Conservation (phyloP, 2,888 invertebrate genomes). For the Amiota communis region DNA sequence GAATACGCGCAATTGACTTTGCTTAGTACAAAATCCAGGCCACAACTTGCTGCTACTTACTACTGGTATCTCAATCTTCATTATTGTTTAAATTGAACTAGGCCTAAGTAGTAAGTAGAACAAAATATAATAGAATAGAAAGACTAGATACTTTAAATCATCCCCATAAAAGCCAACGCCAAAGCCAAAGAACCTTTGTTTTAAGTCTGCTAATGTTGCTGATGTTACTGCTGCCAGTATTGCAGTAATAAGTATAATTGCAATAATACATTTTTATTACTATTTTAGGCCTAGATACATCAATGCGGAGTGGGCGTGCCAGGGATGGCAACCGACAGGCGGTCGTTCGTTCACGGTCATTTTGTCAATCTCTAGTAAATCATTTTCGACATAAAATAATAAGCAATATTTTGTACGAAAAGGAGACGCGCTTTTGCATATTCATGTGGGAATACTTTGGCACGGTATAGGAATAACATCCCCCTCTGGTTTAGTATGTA, state of each 20-base stretch:
- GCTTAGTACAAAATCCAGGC: conserved; percentile 28
- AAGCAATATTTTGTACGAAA: conserved; percentile 59
- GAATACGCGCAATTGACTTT: conserved; percentile 54
- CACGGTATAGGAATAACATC: background rate
- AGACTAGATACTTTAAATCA: background rate
- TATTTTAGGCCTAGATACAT: conserved; percentile 45
- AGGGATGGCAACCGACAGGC: too few relatives aligned
- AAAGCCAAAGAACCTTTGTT: conserved; percentile 13
- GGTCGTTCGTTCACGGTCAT: conserved; percentile 45
- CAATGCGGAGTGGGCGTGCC: conserved; percentile 37
- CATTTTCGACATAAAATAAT: conserved; percentile 70
- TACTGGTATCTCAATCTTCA: too few relatives aligned
- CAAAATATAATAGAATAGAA: too few relatives aligned
- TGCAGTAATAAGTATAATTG: conserved; percentile 61
- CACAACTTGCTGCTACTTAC: conserved; percentile 12
- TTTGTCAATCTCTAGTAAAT: conserved; percentile 58
- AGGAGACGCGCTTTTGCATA: conserved; percentile 63
- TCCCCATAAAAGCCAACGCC: conserved; percentile 4
- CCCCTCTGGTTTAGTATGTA: conserved; percentile 40
- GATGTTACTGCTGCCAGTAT: conserved; percentile 50
- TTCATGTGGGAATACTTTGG: conserved; percentile 68
- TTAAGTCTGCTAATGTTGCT: conserved; percentile 9
- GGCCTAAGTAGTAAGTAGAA: too few relatives aligned
- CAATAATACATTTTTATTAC: conserved; percentile 70
- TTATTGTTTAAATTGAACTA: too few relatives aligned